Evolutionary conservation across 2,888 invertebrate species (phyloP), one percentile per base, ranked within the genome.

Genomic region (Eilema depressum): DNA sequence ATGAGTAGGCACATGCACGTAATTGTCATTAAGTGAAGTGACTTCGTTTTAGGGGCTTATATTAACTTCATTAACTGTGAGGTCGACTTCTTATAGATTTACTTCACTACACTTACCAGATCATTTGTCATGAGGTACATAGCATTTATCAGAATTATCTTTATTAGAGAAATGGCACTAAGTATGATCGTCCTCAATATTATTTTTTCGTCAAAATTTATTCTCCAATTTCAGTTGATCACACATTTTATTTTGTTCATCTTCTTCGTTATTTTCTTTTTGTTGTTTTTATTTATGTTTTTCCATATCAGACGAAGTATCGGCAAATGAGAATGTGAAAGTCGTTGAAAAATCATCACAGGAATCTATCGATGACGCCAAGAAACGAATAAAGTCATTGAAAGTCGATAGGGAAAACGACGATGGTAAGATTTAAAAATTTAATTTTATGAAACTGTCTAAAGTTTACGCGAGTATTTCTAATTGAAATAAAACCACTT

Each of bases 321-420:
- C 91, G 59, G 80, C 92, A 79, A 91, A 90, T 83, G 91, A 91
- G 75, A 84, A 75, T 84, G 81, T 89, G 23, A 89, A 91, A 82
- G 83, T 79, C 25, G 90, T 86, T 81, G 92, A 92, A 84, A 90
- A 89, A 84, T 84, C 90, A 8, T 91, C 93, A 17, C 91, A 92
- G 80, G 92, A 93, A 69, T 91, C 92, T 2, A 95, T 95, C 68
- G 93, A 93, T 64, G 95, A 95, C 77, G 95, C 84, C 81, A 95
- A 95, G 90, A 87, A 92, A 85, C 84, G 93, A 83, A 95, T 95
- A 84, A 93, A 94, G 70, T 94, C 95, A 4, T 89, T 95, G 75
- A 95, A 94, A 91, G 92, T 94, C 73, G 95, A 93, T 89, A 90
- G 92, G 85, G 94, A 94, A 61, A 94, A 94, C 68, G 94, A 95